A percentile compares a stretch with the other conserved stretches of the same genome.
Evolutionary conservation across 2,888 invertebrate genomes (phyloP).

Genomic region (Stenotaenia linearis): DNA sequence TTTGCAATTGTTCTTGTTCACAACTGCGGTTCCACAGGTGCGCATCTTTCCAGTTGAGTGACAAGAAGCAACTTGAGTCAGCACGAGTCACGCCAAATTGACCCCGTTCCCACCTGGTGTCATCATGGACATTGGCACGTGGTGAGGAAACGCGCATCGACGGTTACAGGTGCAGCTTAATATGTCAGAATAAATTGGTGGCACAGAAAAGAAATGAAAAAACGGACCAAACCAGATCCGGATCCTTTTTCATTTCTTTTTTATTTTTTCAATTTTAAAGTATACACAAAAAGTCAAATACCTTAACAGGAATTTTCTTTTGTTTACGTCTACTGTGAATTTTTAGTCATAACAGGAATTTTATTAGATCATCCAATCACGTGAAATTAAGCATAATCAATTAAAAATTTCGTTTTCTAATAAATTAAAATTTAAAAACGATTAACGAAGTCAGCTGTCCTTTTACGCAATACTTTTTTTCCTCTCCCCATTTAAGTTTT

Average conservation of each 20-base stretch:
- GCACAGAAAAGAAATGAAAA: constrained; percentile 26
- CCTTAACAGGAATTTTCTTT: constrained; percentile 5
- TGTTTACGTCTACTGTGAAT: constrained; percentile 4
- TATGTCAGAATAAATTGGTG: constrained; percentile 2
- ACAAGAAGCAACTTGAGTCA: constrained; percentile 24
- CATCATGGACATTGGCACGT: neutral
- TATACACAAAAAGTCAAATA: neutral
- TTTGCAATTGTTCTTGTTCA: neutral
- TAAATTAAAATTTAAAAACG: neutral
- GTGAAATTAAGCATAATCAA: neutral
- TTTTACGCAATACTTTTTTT: neutral
- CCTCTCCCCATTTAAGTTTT: neutral
- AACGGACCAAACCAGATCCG: neutral
- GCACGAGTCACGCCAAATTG: constrained; percentile 10
- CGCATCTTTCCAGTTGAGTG: neutral
- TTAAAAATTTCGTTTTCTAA: neutral
- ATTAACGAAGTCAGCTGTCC: neutral
- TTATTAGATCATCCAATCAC: neutral
- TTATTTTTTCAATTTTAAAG: neutral
- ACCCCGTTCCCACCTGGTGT: constrained; percentile 12
- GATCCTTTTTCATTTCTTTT: neutral
- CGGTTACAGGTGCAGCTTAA: constrained; percentile 12
- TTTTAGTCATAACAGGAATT: constrained; percentile 17
- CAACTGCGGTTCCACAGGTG: neutral
- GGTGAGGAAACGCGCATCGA: neutral